A percentile compares a stretch with the other conserved stretches of the same genome.
Evolutionary conservation across 2,113 vertebrate genomes (phyloP).

Genomic region (Epinephelus cyanopodus): DNA sequence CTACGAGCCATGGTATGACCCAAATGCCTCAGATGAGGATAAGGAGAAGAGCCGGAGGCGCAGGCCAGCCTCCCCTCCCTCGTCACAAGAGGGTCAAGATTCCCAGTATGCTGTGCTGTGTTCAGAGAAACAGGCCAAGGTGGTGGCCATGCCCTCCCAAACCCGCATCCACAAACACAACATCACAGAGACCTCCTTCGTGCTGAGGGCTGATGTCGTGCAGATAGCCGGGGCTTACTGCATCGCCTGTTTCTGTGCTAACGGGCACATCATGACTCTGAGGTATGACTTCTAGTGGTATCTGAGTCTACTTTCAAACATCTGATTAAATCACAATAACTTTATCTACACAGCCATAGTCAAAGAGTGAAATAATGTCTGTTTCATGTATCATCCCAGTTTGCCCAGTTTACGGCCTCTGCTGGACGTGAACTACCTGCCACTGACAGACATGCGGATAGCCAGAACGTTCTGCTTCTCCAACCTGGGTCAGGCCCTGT

Average conservation of each 20-base stretch:
- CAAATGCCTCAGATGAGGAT: constrained; percentile 91
- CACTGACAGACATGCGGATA: constrained; percentile 98
- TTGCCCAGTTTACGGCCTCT: constrained; percentile 96
- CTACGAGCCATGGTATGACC: constrained; percentile 93
- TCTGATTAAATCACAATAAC: neutral
- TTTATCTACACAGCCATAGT: neutral
- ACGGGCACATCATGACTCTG: constrained; percentile 98
- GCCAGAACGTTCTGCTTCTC: constrained; percentile 99
- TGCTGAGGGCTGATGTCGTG: constrained; percentile 95
- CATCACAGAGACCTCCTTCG: constrained; percentile 97
- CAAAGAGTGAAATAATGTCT: neutral
- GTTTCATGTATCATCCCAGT: constrained; percentile 78
- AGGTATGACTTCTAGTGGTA: constrained; percentile 85
- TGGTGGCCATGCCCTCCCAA: constrained; percentile 94
- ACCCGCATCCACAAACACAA: constrained; percentile 94
- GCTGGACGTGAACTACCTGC: constrained; percentile 97
- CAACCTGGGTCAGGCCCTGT: constrained; percentile 96
- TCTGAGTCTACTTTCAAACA: neutral
- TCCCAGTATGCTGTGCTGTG: constrained; percentile 94
- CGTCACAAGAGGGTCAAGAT: constrained; percentile 94
- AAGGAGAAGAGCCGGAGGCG: constrained; percentile 93
- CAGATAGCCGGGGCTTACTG: constrained; percentile 89
- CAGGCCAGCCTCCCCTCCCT: constrained; percentile 90
- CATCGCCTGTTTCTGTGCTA: constrained; percentile 98
- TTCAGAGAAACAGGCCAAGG: constrained; percentile 98